Percentiles rank a stretch among this genome's conserved stretches.
These are phyloP conservation scores for Galaxias olidus DNA, from an alignment of 2,797 vertebrate species.

Conservation along the genomic window DNA sequence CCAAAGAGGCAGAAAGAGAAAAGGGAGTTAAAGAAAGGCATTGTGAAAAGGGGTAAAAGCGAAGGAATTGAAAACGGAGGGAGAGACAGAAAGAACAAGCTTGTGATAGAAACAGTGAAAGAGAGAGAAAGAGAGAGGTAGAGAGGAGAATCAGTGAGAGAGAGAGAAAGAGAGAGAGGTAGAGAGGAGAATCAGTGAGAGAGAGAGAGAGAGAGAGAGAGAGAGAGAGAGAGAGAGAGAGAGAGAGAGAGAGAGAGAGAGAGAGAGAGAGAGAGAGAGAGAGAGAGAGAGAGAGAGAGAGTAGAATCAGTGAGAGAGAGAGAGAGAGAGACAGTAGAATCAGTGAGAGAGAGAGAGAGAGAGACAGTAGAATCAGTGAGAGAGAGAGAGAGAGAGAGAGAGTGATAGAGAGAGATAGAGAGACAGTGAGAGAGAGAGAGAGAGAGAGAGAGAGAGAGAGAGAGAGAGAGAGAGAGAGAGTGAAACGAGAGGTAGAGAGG, in stretches of 20 bases:
- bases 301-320: slow-evolving; percentile 85
- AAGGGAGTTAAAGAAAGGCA: slow-evolving; percentile 62
- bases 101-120: slow-evolving; percentile 73
- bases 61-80: slow-evolving; percentile 8
- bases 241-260: slow-evolving; percentile 95
- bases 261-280: slow-evolving; percentile 87
- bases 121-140: slow-evolving; percentile 93
- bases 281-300: slow-evolving; percentile 89
- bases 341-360: slow-evolving; percentile 80
- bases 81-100: neutral
- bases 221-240: slow-evolving; percentile 96
- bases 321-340: slow-evolving; percentile 88
- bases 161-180: slow-evolving; percentile 86
- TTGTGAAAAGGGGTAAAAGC: neutral
- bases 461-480: no score
- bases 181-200: slow-evolving; percentile 88
- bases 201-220: slow-evolving; percentile 76
- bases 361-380: slow-evolving; percentile 86
- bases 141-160: slow-evolving; percentile 89
- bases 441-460: slow-evolving; percentile 90
- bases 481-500: slow-evolving; percentile 93
- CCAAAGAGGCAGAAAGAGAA: slow-evolving; percentile 61
- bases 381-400: slow-evolving; percentile 95
- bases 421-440: slow-evolving; percentile 87
- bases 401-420: no score